Base-by-base conservation (phyloP, 1,140 invertebrate genomes). In the Ganaspis sp. region DNA sequence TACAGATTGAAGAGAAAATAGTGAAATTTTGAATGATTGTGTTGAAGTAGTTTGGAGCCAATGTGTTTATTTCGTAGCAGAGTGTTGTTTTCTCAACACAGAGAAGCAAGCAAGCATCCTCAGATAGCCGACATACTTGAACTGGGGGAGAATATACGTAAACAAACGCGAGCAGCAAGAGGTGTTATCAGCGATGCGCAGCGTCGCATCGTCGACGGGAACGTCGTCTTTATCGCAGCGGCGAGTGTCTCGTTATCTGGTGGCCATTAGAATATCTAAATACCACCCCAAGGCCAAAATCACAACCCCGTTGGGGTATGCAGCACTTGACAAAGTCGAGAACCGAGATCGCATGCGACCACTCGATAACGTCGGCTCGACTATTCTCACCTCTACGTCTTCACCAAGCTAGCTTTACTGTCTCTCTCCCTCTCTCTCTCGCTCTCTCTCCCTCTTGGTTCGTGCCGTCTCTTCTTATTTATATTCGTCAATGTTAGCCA, bases 261-360 rank as follows among this genome's bases (percentile, higher is more conserved):
- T 79, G 83, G 83, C 88, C 89, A 91, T 91, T 91, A 90, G 89
- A 90, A 90, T 91, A 91, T 90, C 90, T 90, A 90, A 91, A 91
- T 91, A 90, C 88, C 87, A 89, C 88, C 90, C 86, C 85, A 82
- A 49, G 83, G 84, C 79, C 83, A 83, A 80, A 83, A 81, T 85
- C 80, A 80, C 81, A 80, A 58, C 76, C 70, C 78, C 82, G 29
- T 54, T 71, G 76, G 77, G 81, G 82, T 64, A 29, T 64, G 72
- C 12, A 54, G 75, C 76, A 38, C 78, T 82, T 70, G 74, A 72
- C 78, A 80, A 29, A 64, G 58, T 64, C 58, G 58, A 29, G 78
- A 49, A 73, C 77, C 79, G 69, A 77, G 80, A 79, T 82, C 77
- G 75, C 81, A 81, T 81, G 84, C 80, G 83, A 74, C 82, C 81